Evolutionary conservation across 2,797 vertebrate genomes (phyloP).

Genomic region (Diglossa cyanea): DNA sequence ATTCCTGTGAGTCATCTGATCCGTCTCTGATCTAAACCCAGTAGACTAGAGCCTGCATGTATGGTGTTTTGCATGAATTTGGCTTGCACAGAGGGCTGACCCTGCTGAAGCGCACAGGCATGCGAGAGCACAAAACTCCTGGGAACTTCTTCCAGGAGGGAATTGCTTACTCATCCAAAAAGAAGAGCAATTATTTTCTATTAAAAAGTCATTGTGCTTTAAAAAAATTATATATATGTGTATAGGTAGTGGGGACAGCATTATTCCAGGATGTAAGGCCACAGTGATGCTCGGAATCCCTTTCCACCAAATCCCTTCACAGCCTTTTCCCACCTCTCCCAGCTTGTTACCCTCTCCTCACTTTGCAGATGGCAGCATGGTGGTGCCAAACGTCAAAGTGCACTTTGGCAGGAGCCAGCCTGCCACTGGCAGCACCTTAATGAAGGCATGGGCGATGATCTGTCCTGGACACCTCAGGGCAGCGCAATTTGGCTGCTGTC

Average conservation of each 20-base stretch:
- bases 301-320: neutral
- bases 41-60: conserved; percentile 33
- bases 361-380: neutral
- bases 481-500: neutral
- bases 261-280: neutral
- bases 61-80: conserved; percentile 34
- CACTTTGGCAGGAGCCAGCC: neutral
- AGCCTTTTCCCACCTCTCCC: neutral
- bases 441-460: rapidly evolving
- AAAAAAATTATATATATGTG: neutral
- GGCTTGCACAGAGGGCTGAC: neutral
- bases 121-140: neutral
- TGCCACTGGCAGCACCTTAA: neutral
- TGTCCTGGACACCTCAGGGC: neutral
- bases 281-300: neutral
- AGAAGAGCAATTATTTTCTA: neutral
- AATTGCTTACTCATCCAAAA: neutral
- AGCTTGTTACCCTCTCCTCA: neutral
- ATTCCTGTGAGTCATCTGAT: conserved; percentile 66
- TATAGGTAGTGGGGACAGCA: neutral
- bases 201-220: neutral
- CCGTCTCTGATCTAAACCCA: conserved; percentile 62
- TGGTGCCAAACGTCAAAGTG: neutral
- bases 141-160: neutral
- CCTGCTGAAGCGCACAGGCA: neutral